Base-by-base conservation (phyloP, 1,140 invertebrate species). In the Drosophila repletoides region DNA sequence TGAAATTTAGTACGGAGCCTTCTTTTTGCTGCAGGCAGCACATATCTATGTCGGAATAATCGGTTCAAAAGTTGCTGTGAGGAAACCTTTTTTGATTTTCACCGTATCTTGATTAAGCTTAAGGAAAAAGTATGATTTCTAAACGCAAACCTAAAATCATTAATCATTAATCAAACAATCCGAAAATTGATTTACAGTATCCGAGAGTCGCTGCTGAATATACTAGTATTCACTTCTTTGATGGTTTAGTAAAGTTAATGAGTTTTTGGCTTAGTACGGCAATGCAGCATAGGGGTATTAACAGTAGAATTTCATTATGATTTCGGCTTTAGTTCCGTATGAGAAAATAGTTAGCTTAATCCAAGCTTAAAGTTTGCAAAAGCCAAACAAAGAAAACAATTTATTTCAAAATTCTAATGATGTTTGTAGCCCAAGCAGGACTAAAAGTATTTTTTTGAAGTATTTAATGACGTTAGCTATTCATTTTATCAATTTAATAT, bases 261-360 rank as follows among this genome's bases (percentile, higher is more conserved):
- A 59, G 40, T 38, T 48, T 58, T 59, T 29, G 38, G 19, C 26
- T 53, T 17, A 36, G 12, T 31, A 22, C n/a, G 7, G 14, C 10
- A 28, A 45, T 15, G 31, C 4, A 26, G 7, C 31, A 15, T 2
- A 51, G 29, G 19, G 29, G 14, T 1, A 14, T 14, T 29, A 29
- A n/a, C n/a, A n/a, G n/a, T 28, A 28, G 5, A 9, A 17, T 17
- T 12, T 45, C 24, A 15, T 22, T n/a, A 45, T n/a, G n/a, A n/a
- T n/a, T n/a, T n/a, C n/a, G n/a, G 41, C 22, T 45, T 24, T n/a
- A 52, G 52, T 22, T 63, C 14, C 33, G 46, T 5, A 46, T 48
- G 36, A 14, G n/a, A 2, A 67, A 67, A 24, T 59, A 40, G 59
- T 75, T 51, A 56, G 33, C 34, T 74, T 65, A 31, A 22, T 51